These are phyloP conservation scores for Tinea pellionella DNA, from an alignment of 2,888 invertebrate genomes.

Conservation along the genomic window DNA sequence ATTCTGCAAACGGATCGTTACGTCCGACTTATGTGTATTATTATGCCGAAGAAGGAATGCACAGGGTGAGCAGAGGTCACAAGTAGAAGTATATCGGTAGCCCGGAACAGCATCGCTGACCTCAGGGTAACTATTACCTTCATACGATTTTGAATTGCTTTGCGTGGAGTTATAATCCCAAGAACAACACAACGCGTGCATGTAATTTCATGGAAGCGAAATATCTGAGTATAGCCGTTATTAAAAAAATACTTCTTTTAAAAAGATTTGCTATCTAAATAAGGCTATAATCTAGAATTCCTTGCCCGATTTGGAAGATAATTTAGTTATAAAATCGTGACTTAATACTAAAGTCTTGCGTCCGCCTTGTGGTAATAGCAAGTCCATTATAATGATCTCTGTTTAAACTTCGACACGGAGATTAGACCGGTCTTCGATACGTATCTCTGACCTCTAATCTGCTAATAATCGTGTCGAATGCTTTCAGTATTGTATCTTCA, in stretches of 20 bases:
- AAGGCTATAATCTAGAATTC: slow-evolving; percentile 1
- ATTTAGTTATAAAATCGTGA: slow-evolving; percentile 13
- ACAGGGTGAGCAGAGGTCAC: slow-evolving; percentile 49
- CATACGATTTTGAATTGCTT: slow-evolving; percentile 11
- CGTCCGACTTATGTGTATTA: slow-evolving; percentile 57
- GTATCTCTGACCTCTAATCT: slow-evolving; percentile 54
- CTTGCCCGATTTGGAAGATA: neutral
- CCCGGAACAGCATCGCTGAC: slow-evolving; percentile 18
- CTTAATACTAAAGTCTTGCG: slow-evolving; percentile 11
- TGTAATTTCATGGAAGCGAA: neutral
- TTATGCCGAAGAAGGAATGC: slow-evolving; percentile 64
- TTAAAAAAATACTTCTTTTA: neutral
- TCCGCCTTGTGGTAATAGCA: slow-evolving; percentile 5
- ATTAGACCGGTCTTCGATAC: slow-evolving; percentile 35
- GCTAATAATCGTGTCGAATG: slow-evolving; percentile 51
- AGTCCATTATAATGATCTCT: slow-evolving; percentile 24
- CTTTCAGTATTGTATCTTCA: slow-evolving; percentile 34
- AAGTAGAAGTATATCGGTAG: slow-evolving; percentile 48
- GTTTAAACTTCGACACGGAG: slow-evolving; percentile 28
- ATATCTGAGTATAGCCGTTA: neutral
- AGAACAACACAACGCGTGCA: neutral
- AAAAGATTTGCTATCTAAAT: neutral
- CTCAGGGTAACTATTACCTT: slow-evolving; percentile 16
- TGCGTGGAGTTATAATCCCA: slow-evolving; percentile 5
- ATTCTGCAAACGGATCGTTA: slow-evolving; percentile 49